These are phyloP conservation scores for Plecotus auritus DNA, from an alignment of 2,113 vertebrate species.

Conservation along the genomic window DNA sequence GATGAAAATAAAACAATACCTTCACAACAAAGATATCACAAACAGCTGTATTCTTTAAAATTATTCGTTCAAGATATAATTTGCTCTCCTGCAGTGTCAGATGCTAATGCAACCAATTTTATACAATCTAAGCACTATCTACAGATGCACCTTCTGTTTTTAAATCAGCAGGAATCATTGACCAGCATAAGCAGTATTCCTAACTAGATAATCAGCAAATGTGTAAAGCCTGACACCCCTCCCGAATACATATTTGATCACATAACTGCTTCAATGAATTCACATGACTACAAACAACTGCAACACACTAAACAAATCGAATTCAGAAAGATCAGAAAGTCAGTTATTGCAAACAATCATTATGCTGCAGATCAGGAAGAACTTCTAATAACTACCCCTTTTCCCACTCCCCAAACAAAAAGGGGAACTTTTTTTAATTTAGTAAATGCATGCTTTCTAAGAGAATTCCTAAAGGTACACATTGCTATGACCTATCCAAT, in stretches of 20 bases:
- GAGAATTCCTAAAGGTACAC: slow-evolving; percentile 21
- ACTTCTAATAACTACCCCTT: not conserved
- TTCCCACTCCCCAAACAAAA: not conserved
- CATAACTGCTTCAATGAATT: slow-evolving; percentile 21
- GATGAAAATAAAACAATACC: slow-evolving; percentile 47
- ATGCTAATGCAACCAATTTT: slow-evolving; percentile 63
- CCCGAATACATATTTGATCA: slow-evolving; percentile 23
- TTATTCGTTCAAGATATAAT: slow-evolving; percentile 40
- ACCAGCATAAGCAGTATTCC: slow-evolving; percentile 51
- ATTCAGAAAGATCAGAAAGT: slow-evolving; percentile 28
- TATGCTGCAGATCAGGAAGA: not conserved
- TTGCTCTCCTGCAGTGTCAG: slow-evolving; percentile 60
- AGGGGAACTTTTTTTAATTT: not conserved
- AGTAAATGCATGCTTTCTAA: slow-evolving; percentile 32
- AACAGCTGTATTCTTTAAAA: slow-evolving; percentile 28
- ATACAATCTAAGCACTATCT: slow-evolving; percentile 57
- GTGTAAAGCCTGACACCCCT: slow-evolving; percentile 13
- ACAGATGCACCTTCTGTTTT: slow-evolving; percentile 56
- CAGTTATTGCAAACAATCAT: not conserved
- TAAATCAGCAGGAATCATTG: slow-evolving; percentile 51
- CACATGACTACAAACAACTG: slow-evolving; percentile 9
- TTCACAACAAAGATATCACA: slow-evolving; percentile 44
- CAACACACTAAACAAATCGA: not conserved
- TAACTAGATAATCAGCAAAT: slow-evolving; percentile 52
- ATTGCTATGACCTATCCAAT: not conserved